A percentile compares a stretch with the other conserved stretches of the same genome.
phyloP scores from a whole-genome alignment of 2,888 invertebrate species.

The Abrostola tripartita region DNA sequence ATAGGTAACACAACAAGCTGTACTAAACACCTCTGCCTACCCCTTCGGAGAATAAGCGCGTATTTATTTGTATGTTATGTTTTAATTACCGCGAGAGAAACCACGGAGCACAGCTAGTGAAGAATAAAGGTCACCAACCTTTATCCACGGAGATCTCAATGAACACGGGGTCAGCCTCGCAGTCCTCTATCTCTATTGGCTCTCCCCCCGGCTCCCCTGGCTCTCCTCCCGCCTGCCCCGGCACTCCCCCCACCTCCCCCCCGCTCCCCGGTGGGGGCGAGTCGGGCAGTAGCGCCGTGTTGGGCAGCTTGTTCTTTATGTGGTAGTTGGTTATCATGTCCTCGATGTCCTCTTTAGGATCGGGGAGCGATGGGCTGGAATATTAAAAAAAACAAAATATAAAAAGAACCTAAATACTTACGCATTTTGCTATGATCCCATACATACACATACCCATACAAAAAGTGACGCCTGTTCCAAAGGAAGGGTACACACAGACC shows the following conservation, averaged over 20 bases:
- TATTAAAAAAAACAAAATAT: background rate
- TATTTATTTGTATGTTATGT: too few relatives aligned
- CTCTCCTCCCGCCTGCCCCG: background rate
- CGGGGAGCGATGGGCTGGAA: constrained; percentile 2
- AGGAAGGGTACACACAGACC: too few relatives aligned
- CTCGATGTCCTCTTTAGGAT: constrained; percentile 73
- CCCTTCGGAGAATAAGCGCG: too few relatives aligned
- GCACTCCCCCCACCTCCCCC: background rate
- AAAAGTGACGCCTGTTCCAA: too few relatives aligned
- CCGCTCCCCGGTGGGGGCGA: background rate
- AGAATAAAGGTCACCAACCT: constrained; percentile 55
- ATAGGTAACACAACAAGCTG: too few relatives aligned
- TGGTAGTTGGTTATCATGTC: constrained; percentile 79
- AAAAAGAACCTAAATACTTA: too few relatives aligned
- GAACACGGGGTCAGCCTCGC: constrained; percentile 62
- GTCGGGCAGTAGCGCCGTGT: constrained; percentile 42
- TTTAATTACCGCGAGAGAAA: too few relatives aligned
- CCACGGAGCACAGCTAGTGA: too few relatives aligned
- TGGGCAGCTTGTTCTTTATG: constrained; percentile 71
- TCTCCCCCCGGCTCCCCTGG: background rate
- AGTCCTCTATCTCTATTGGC: constrained; percentile 17
- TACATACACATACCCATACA: too few relatives aligned
- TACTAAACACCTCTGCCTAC: too few relatives aligned
- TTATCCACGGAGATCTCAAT: constrained; percentile 74
- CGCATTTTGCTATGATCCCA: too few relatives aligned